Evolutionary conservation across 37 sponge, comb jelly and placozoan genomes (phyloP), one percentile per base, ranked within the genome.

Genomic region (Amphimedon queenslandica): DNA sequence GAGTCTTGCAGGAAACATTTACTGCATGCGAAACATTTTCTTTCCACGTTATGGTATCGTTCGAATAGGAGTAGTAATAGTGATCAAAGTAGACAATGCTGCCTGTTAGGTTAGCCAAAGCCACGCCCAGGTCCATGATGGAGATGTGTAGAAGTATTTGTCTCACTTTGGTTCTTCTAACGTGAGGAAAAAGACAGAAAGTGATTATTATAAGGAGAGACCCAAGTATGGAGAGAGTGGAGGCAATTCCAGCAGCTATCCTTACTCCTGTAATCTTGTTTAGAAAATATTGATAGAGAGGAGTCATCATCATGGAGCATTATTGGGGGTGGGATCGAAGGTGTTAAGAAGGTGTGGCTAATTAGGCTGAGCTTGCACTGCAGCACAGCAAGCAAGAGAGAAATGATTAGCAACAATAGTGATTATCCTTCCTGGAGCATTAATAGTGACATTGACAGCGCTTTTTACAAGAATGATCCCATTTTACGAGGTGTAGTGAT

Each of bases 71-170:
- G 51, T 33, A 34, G 42, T 69, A 82, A 42, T 42, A 82, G 28
- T 51, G 64, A 29, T 80, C 82, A 60, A 87, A 87, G 53, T 80
- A 69, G 38, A 88, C 57, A 23, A 55, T 31, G 1, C 58, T 40
- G 33, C 90, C 90, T 3, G 83, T 57, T 27, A 89, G 57, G 33
- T 89, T 83, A 20, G 77, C 53, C 1, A 75, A 0, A 11, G 68
- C 75, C 10, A 63, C 67, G 29, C 70, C 72, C 29, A 89, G 37
- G 66, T 89, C 90, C 90, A 89, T 89, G 34, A 89, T 37, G 27
- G 90, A 89, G 65, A 89, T 56, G 77, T 83, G 75, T 0, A 89
- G 64, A 16, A 89, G 75, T 25, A 83, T 75, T 27, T 37, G 37
- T 0, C 90, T 67, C 13, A 75, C 74, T 43, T 47, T 83, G 51